These are phyloP conservation scores for Tachysurus vachellii DNA, from an alignment of 2,113 vertebrate genomes.

Conservation along the genomic window DNA sequence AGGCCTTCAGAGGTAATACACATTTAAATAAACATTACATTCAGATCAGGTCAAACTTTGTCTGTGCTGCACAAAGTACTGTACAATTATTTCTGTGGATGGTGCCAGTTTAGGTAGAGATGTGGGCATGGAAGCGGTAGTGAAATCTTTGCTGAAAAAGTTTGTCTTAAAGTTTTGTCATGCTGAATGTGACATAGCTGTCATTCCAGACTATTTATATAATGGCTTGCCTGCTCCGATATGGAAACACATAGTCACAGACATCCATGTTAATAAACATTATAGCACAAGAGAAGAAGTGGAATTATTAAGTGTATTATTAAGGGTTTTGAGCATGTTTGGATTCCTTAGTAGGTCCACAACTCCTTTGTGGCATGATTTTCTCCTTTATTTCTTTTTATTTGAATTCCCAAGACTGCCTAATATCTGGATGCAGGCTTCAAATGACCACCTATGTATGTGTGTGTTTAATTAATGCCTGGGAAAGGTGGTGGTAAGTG, in stretches of 20 bases:
- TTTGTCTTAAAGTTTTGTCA: slow-evolving; percentile 53
- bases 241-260: not conserved
- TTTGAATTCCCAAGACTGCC: slow-evolving; percentile 3
- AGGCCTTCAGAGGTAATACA: slow-evolving; percentile 16
- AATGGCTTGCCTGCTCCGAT: slow-evolving; percentile 33
- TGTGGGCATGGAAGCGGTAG: slow-evolving; percentile 44
- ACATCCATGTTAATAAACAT: not conserved
- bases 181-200: slow-evolving; percentile 52
- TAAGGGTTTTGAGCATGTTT: slow-evolving; percentile 11
- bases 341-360: slow-evolving; percentile 6
- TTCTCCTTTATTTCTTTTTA: not conserved
- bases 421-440: not conserved
- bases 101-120: slow-evolving; percentile 44
- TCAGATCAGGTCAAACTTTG: slow-evolving; percentile 6
- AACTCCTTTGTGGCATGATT: slow-evolving; percentile 2
- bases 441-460: slow-evolving; percentile 27
- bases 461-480: slow-evolving; percentile 39
- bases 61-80: slow-evolving; percentile 46
- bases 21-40: slow-evolving; percentile 23
- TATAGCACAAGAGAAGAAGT: not conserved
- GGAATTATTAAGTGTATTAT: not conserved
- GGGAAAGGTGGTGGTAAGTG: slow-evolving; percentile 45
- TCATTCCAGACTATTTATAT: slow-evolving; percentile 50
- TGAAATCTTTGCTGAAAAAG: slow-evolving; percentile 58
- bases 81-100: slow-evolving; percentile 50